Evolutionary conservation across 2,113 vertebrate genomes (phyloP), one percentile per base, ranked within the genome.

Genomic region (Montifringilla adamsi): DNA sequence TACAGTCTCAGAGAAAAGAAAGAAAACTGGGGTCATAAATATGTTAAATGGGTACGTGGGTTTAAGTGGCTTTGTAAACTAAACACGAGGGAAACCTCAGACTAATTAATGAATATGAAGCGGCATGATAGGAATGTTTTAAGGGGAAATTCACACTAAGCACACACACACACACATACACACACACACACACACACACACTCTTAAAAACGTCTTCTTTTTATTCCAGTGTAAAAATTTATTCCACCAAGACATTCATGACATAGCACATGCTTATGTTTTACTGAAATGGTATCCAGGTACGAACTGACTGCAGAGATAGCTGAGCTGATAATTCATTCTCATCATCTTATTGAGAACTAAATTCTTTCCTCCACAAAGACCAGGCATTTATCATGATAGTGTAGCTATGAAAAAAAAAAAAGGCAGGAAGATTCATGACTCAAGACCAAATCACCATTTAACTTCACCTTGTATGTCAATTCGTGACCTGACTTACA

Each of bases 1-100:
- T 99, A 98, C 98, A 99, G 98, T 99, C 98, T 98, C 96, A 93
- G 98, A 97, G 98, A 98, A 98, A 98, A 98, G 98, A 98, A 98
- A 98, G 98, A 98, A 98, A 98, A 97, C 98, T 96, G 97, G 97
- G 98, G 99, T 99, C 98, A 99, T 99, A 99, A 99, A 99, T 99
- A 99, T 99, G 99, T 99, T 99, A 98, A 98, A 98, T 98, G 98
- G 97, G 97, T 98, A 98, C 97, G 98, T 98, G 97, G 98, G 98
- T 98, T 98, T 98, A 98, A 98, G 98, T 98, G 98, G 98, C 98
- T 99, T 99, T 99, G 99, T 99, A 98, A 98, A 98, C 86, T 97
- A 96, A 98, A 98, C 98, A 98, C 90, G 98, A 98, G 98, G 96
- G 97, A 98, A 98, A 98, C 97, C 97, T 98, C 97, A 98, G 97